Evolutionary conservation across 2,888 invertebrate species (phyloP).

Genomic region (Geophilus truncorum): DNA sequence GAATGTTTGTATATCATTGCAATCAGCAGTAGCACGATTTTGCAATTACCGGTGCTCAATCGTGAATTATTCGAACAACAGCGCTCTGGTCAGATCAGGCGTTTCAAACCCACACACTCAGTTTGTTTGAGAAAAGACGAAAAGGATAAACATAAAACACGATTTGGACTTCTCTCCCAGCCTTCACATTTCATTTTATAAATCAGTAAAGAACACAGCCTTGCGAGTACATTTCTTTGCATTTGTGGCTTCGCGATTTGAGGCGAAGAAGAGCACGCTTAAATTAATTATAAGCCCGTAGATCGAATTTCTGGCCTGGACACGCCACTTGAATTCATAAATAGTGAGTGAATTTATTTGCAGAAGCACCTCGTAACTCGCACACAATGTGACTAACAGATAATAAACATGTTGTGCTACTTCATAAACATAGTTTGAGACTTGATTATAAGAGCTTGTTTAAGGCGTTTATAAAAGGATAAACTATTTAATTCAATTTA

Average conservation of each 20-base stretch:
- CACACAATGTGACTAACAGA: constrained; percentile 20
- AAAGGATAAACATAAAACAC: background rate
- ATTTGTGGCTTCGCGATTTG: background rate
- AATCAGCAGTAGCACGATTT: constrained; percentile 1
- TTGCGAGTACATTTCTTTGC: background rate
- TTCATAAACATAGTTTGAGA: constrained; percentile 15
- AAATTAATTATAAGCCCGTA: constrained; percentile 19
- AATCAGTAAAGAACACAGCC: background rate
- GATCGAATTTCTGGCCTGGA: constrained; percentile 20
- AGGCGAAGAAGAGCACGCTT: background rate
- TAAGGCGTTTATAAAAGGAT: background rate
- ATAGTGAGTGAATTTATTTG: constrained; percentile 17
- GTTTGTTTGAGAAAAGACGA: background rate
- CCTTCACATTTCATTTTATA: background rate
- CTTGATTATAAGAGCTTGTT: background rate
- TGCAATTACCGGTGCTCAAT: constrained; percentile 11
- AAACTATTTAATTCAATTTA: background rate
- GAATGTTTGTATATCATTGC: constrained; percentile 3
- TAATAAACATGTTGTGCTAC: constrained; percentile 13
- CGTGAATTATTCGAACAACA: background rate
- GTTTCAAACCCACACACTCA: background rate
- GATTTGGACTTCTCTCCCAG: background rate
- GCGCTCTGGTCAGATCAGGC: background rate
- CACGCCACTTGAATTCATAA: constrained; percentile 27
- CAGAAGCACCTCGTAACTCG: constrained; percentile 24